These are phyloP conservation scores for Naso thynnoides DNA, from an alignment of 2,797 vertebrate genomes.

Conservation along the genomic window DNA sequence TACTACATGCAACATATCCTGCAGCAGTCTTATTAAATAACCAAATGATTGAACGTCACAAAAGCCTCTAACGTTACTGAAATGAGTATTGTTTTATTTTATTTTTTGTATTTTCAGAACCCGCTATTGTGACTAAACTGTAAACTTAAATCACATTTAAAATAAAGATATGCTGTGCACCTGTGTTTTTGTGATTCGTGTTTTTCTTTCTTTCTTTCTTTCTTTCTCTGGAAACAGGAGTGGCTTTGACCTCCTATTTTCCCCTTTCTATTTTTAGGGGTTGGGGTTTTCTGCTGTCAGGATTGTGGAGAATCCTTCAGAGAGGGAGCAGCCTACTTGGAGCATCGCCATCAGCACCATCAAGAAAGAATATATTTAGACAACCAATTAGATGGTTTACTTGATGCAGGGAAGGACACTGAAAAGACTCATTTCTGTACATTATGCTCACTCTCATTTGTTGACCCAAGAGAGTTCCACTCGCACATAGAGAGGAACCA, in stretches of 20 bases:
- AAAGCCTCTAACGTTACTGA: neutral
- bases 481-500: constrained; percentile 73
- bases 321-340: constrained; percentile 75
- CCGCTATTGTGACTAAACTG: constrained; percentile 11
- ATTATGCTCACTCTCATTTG: constrained; percentile 79
- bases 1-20: neutral
- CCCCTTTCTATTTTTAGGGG: constrained; percentile 83
- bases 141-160: constrained; percentile 26
- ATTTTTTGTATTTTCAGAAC: neutral
- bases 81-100: neutral
- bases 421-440: constrained; percentile 71
- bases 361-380: constrained; percentile 71
- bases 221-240: constrained; percentile 66
- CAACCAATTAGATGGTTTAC: constrained; percentile 65
- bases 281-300: constrained; percentile 79
- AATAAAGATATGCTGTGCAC: constrained; percentile 60
- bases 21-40: neutral
- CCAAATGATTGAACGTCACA: neutral
- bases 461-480: constrained; percentile 56
- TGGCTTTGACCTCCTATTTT: constrained; percentile 81
- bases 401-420: constrained; percentile 67
- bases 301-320: constrained; percentile 82
- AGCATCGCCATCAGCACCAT: constrained; percentile 76
- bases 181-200: constrained; percentile 43
- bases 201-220: constrained; percentile 26